Conservation (phyloP, 92 coral and sea anemone genomes). For the Virgularia gustaviana region DNA sequence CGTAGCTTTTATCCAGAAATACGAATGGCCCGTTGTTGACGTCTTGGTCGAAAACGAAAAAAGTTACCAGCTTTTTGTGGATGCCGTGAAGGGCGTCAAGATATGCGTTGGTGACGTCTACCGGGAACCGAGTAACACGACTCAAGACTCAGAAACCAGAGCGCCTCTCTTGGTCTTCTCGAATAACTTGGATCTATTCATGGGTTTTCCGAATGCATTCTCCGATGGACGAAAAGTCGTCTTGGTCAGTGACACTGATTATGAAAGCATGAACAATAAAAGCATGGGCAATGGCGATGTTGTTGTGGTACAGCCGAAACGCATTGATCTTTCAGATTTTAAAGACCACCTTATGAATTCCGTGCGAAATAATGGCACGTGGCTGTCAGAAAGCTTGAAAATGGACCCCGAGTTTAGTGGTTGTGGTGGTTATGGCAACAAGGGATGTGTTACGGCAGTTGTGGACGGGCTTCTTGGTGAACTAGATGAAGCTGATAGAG, state of each 20-base stretch:
- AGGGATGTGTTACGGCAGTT: background rate
- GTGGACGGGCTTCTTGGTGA: slow-evolving; percentile 4
- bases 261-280: background rate
- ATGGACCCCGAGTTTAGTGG: background rate
- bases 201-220: background rate
- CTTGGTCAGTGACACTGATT: background rate
- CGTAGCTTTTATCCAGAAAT: slow-evolving; percentile 4
- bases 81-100: background rate
- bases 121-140: background rate
- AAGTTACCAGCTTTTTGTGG: slow-evolving; percentile 5
- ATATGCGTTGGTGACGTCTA: slow-evolving; percentile 20
- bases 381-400: slow-evolving; percentile 8
- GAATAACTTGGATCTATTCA: background rate
- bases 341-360: background rate
- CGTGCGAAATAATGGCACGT: slow-evolving; percentile 3
- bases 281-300: background rate
- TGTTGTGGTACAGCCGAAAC: background rate
- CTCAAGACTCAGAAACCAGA: background rate
- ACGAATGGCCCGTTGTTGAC: slow-evolving; percentile 26
- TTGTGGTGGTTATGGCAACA: slow-evolving; percentile 1
- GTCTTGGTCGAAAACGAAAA: background rate
- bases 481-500: slow-evolving; percentile 17
- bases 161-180: slow-evolving; percentile 28
- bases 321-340: background rate
- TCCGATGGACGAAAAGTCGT: background rate